phyloP scores from a whole-genome alignment of 2,888 invertebrate genomes.

The Nudaria mundana region DNA sequence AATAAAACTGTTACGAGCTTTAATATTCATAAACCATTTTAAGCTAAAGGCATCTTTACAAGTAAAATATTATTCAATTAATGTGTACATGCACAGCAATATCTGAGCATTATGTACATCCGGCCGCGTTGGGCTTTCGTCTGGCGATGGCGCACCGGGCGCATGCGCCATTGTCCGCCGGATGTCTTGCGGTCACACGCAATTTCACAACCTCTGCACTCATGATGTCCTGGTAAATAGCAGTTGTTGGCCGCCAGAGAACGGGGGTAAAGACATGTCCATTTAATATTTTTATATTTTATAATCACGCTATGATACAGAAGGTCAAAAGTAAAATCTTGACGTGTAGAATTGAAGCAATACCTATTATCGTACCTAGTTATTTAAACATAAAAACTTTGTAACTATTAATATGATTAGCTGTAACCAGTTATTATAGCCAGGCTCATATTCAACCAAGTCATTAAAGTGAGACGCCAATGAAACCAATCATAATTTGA shows the following conservation, averaged over 20 bases:
- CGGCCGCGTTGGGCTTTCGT: constrained; percentile 62
- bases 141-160: constrained; percentile 46
- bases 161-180: constrained; percentile 69
- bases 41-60: constrained; percentile 25
- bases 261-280: constrained; percentile 14
- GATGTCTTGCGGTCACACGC: constrained; percentile 79
- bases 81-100: constrained; percentile 56
- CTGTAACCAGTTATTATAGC: constrained; percentile 30
- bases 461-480: constrained; percentile 12
- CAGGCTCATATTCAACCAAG: constrained; percentile 20
- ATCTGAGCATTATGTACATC: constrained; percentile 72
- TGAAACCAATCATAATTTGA: constrained; percentile 11
- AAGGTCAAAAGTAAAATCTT: constrained; percentile 20
- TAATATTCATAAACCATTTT: constrained; percentile 6
- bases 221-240: constrained; percentile 48
- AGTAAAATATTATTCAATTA: constrained; percentile 44
- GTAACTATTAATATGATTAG: constrained; percentile 34
- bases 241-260: constrained; percentile 30
- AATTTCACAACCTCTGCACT: constrained; percentile 75
- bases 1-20: too few species aligned
- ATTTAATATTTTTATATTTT: background rate
- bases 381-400: constrained; percentile 31
- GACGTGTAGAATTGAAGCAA: constrained; percentile 22
- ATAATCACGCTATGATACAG: background rate
- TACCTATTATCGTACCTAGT: constrained; percentile 28